These are phyloP conservation scores for Malacosoma neustria DNA, from an alignment of 2,888 invertebrate species.

Conservation along the genomic window DNA sequence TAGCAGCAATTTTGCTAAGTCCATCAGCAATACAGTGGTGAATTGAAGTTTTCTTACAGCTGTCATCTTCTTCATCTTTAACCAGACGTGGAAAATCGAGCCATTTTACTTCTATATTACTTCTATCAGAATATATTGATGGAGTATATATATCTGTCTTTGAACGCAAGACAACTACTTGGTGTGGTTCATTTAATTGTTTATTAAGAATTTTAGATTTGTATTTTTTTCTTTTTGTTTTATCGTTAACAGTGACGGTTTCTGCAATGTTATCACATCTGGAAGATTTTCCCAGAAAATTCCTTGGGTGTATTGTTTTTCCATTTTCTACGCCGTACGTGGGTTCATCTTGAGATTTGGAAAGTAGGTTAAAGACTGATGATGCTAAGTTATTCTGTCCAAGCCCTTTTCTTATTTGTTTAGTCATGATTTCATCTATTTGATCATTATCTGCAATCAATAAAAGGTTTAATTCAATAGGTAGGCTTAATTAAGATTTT, in stretches of 20 bases:
- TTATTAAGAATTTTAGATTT: constrained; percentile 23
- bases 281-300: too few relatives aligned
- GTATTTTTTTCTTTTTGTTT: constrained; percentile 18
- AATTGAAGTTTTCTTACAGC: constrained; percentile 3
- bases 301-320: too few relatives aligned
- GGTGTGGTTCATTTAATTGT: constrained; percentile 16
- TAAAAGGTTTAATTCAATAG: too few relatives aligned
- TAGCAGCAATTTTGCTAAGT: constrained; percentile 10
- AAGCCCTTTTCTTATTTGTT: too few relatives aligned
- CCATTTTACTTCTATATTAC: constrained; percentile 12
- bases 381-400: too few relatives aligned
- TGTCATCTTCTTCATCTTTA: constrained; percentile 6
- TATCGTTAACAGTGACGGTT: neutral
- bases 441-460: too few relatives aligned
- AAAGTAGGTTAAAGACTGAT: too few relatives aligned
- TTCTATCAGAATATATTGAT: constrained; percentile 27
- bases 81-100: constrained; percentile 11
- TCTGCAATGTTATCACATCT: neutral
- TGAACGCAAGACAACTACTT: constrained; percentile 29
- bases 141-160: constrained; percentile 34
- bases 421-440: too few relatives aligned
- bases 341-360: too few relatives aligned
- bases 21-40: constrained; percentile 12
- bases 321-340: too few relatives aligned
- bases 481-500: too few relatives aligned